These are phyloP conservation scores for Mastomys coucha DNA, from an alignment of 2,113 vertebrate genomes.

Conservation along the genomic window DNA sequence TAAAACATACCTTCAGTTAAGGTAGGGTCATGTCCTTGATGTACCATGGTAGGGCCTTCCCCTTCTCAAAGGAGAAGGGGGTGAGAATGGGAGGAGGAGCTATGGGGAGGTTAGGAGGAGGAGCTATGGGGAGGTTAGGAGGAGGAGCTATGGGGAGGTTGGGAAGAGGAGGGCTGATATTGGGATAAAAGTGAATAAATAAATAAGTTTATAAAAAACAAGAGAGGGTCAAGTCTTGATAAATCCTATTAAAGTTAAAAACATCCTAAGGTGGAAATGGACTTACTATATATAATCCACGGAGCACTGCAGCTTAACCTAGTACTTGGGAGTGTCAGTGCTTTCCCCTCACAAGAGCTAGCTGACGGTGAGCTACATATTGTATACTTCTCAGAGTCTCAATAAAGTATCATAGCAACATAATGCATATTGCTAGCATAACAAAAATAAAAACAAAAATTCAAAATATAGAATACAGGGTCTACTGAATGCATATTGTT, in stretches of 20 bases:
- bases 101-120: too few relatives aligned
- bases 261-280: background rate
- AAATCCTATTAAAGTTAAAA: background rate
- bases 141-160: too few relatives aligned
- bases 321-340: background rate
- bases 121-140: too few relatives aligned
- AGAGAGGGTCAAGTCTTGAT: background rate
- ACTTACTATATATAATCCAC: background rate
- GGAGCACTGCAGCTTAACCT: background rate
- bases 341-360: background rate
- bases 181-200: too few relatives aligned
- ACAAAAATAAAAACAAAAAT: background rate
- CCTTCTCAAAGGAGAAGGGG: too few relatives aligned
- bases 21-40: background rate
- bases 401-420: background rate
- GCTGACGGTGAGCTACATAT: background rate
- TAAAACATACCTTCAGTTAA: background rate
- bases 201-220: too few relatives aligned
- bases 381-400: background rate
- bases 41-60: too few relatives aligned
- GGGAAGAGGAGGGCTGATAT: too few relatives aligned
- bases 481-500: background rate
- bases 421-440: background rate
- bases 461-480: background rate
- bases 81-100: too few relatives aligned